Base-by-base conservation (phyloP, 1,140 invertebrate species). In the Drosophila kanapiae region DNA sequence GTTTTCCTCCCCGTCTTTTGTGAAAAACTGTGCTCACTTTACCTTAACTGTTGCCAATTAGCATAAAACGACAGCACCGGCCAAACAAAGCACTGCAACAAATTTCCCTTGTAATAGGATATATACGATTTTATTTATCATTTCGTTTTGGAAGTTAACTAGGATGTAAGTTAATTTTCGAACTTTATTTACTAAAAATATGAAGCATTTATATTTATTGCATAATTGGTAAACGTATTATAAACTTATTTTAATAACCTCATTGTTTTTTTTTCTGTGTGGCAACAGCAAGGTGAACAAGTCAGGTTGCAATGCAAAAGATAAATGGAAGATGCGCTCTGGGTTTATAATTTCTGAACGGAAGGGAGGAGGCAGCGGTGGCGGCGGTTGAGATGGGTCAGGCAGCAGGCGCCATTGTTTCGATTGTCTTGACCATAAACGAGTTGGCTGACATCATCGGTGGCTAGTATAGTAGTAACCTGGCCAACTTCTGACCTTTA, bases 401-500 rank as follows among this genome's bases (percentile, higher is more conserved):
- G 53, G 53, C 64, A 35, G 35, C 64, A 70, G 74, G 72, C 51
- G 74, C 80, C 69, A 90, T 88, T 88, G 84, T 87, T 88, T 78
- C 70, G 45, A 57, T 58, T 71, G 76, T 71, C 59, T 69, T 78
- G 72, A 60, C 72, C 59, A 78, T 80, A 69, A 81, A 75, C 62
- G 63, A 77, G 29, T 54, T 53, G 37, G 31, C 45, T 87, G 84
- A 87, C 83, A 88, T 84, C 83, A 87, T 63, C 75, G 43, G 14
- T 18, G 64, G 27, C 67, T 53, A 43, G 29, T 48, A 35, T 48
- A 7, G 33, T 54, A 54, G 53, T 54, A 76, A 78, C 62, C 78
- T 64, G 61, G 49, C 62, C 75, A 70, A 80, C 83, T 86, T 76
- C 29, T 84, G 84, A 88, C 84, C 85, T 88, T 88, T 84, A 83